phyloP scores from a whole-genome alignment of 2,888 invertebrate genomes.

The Clitarchus hookeri region DNA sequence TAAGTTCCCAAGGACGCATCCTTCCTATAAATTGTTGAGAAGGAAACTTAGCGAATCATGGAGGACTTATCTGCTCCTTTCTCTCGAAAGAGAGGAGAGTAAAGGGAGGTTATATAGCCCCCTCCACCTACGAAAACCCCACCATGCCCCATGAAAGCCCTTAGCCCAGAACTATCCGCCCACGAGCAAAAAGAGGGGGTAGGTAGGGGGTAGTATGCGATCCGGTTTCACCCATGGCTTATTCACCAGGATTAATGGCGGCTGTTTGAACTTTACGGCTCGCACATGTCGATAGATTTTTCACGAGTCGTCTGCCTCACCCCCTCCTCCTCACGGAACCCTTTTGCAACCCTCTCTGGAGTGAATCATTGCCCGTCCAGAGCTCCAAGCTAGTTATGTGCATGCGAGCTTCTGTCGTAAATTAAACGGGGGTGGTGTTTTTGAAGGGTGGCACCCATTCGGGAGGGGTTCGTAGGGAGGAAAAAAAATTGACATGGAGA shows the following conservation, averaged over 20 bases:
- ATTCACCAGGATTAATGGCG: constrained; percentile 41
- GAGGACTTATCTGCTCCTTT: neutral
- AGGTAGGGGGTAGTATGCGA: neutral
- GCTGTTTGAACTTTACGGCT: constrained; percentile 40
- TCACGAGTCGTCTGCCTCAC: constrained; percentile 23
- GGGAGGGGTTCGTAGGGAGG: neutral
- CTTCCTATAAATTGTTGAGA: neutral
- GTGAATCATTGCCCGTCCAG: neutral
- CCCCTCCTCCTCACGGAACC: neutral
- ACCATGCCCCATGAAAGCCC: neutral
- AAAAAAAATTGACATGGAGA: constrained; percentile 10
- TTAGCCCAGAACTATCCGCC: too few species aligned
- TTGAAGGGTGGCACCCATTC: neutral
- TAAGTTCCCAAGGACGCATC: neutral
- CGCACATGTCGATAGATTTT: constrained; percentile 40
- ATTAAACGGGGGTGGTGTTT: neutral
- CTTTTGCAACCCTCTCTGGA: neutral
- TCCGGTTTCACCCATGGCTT: constrained; percentile 32
- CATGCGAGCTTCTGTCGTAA: neutral
- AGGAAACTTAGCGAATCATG: constrained; percentile 10
- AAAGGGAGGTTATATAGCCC: neutral
- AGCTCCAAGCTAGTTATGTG: neutral
- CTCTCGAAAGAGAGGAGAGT: neutral
- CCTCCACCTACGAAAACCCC: neutral
- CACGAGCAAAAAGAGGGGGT: neutral